These are phyloP conservation scores for Ornithoptera priamus DNA, from an alignment of 2,888 invertebrate genomes.

Conservation along the genomic window DNA sequence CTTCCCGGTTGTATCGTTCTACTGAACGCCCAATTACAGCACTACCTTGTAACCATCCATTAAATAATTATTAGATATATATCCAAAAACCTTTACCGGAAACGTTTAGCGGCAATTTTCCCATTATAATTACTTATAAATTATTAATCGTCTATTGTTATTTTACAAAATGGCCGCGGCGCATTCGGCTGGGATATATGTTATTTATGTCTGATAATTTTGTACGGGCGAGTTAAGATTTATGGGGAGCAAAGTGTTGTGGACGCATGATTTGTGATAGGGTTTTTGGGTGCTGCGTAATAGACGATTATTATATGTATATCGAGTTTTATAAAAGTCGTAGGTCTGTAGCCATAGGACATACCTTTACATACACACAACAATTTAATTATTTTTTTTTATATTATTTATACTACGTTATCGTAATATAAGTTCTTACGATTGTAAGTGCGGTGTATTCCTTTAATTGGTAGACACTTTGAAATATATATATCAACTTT, in stretches of 20 bases:
- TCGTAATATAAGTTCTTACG: too few species aligned
- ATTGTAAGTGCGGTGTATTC: too few species aligned
- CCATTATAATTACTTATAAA: constrained; percentile 73
- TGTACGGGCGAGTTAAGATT: constrained; percentile 43
- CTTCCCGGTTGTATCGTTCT: constrained; percentile 30
- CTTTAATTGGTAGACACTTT: too few species aligned
- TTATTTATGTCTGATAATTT: constrained; percentile 65
- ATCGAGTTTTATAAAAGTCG: too few species aligned
- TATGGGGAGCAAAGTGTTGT: constrained; percentile 36
- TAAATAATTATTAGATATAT: constrained; percentile 55
- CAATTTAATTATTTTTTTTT: too few species aligned
- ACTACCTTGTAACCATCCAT: constrained; percentile 45
- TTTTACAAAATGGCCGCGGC: constrained; percentile 50
- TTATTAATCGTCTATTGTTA: constrained; percentile 73
- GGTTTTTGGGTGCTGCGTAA: constrained; percentile 23
- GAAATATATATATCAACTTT: too few species aligned
- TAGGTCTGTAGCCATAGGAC: too few species aligned
- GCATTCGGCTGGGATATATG: constrained; percentile 45
- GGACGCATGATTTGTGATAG: constrained; percentile 40
- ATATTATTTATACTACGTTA: too few species aligned
- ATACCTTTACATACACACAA: too few species aligned
- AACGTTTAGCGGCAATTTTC: constrained; percentile 66
- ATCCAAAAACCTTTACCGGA: constrained; percentile 55
- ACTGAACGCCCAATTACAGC: constrained; percentile 52
- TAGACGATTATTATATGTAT: not conserved